Base-by-base conservation (phyloP, 37 sponge, comb jelly and placozoan genomes). In the Chondrilla cf. caribensis region DNA sequence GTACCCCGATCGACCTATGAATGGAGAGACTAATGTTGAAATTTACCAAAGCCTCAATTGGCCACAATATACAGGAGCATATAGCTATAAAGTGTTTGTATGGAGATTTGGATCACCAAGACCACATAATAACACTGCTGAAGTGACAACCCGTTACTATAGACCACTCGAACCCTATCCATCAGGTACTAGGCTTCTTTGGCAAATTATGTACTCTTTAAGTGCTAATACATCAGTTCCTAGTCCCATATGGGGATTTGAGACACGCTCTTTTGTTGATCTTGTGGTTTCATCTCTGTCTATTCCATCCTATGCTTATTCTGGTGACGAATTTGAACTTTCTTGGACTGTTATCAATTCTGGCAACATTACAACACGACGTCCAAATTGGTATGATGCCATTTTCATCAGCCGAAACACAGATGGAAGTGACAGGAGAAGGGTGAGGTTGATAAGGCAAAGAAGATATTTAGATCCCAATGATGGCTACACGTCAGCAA, bases 1-100 rank as follows among this genome's bases (percentile, higher is more conserved):
- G 43, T 75, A 41, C 24, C 84, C 84, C 39, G 77, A 58, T 37
- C 32, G 42, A 9, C 84, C 84, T 26, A 44, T 4, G 21, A 40
- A 84, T 38, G 77, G 77, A 11, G 33, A 84, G 37, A 2, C 76
- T 17, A 84, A 84, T 29, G 60, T 33, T 0, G 60, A 36, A 21
- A 26, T 84, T 72, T 11, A 84, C 38, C 42, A 73, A 25, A 59
- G 43, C 6, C 60, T 84, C 57, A 22, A 0, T 1, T 84, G 84
- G 84, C 84, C 84, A 3, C 77, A 73, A 37, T 84, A 58, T 75
- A 59, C 77, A 39, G 84, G 84, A 43, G 84, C 77, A 4, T 40
- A 18, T 21, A 58, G 77, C 43, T 84, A 60, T 37, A 22, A 76
- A 38, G 77, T 84, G 31, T 84, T 38, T 76, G 43, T 84, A 1